phyloP scores from a whole-genome alignment of 64 coral and sea anemone species.

The Pachyseris speciosa region DNA sequence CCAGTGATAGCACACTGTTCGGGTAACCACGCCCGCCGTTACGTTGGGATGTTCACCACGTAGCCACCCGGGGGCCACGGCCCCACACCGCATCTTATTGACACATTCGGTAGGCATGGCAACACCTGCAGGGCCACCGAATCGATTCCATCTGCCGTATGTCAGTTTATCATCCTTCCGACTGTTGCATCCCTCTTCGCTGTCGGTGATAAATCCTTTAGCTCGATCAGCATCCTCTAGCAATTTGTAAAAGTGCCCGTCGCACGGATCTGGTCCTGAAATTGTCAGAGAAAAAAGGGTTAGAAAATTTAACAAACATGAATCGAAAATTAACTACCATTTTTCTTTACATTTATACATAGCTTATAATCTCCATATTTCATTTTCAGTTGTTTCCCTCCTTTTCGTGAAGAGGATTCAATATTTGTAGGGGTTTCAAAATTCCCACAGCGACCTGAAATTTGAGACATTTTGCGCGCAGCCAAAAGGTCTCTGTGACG shows the following conservation, averaged over 20 bases:
- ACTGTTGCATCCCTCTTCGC: neutral
- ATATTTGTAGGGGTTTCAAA: too few species aligned
- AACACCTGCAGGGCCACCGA: constrained; percentile 8
- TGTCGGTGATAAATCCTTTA: neutral
- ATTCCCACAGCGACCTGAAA: too few species aligned
- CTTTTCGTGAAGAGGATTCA: too few species aligned
- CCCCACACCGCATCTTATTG: constrained; percentile 23
- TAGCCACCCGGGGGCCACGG: constrained; percentile 21
- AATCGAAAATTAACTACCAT: too few species aligned
- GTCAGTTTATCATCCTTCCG: neutral
- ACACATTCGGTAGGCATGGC: constrained; percentile 37
- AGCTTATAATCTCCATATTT: too few species aligned
- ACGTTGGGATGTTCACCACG: neutral
- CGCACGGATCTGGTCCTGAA: constrained; percentile 6
- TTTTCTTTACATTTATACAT: too few species aligned
- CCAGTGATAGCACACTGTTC: constrained; percentile 35
- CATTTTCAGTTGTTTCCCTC: too few species aligned
- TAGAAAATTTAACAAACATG: too few species aligned
- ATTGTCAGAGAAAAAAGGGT: neutral
- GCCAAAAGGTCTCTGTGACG: too few species aligned
- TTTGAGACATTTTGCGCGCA: too few species aligned
- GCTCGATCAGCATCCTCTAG: constrained; percentile 18
- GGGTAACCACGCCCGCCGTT: neutral
- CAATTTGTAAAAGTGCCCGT: constrained; percentile 1
- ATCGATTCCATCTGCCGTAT: constrained; percentile 20